These are phyloP conservation scores for Galago senegalensis DNA, from an alignment of 2,797 vertebrate genomes.

Conservation along the genomic window DNA sequence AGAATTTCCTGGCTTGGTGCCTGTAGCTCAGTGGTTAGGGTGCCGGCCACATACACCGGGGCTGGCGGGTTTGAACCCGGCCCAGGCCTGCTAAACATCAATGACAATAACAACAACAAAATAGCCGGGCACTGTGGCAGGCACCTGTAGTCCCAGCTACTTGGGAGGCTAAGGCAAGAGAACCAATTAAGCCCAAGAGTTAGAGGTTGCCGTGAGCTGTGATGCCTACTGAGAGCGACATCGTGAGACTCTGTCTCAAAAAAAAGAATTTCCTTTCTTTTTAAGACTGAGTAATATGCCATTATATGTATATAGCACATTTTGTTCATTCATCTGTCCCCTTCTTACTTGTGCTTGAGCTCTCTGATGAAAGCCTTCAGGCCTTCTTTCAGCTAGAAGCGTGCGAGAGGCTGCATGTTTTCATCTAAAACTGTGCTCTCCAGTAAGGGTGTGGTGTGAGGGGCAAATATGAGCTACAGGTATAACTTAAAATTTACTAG, in stretches of 20 bases:
- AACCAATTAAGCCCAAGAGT: too few relatives aligned
- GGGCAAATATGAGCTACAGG: not conserved
- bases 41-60: too few relatives aligned
- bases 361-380: not conserved
- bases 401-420: not conserved
- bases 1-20: not conserved
- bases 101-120: too few relatives aligned
- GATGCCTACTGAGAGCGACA: too few relatives aligned
- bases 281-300: not conserved
- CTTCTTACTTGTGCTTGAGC: not conserved
- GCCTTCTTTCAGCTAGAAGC: not conserved
- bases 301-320: not conserved
- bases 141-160: too few relatives aligned
- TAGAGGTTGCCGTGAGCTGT: too few relatives aligned
- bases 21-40: too few relatives aligned
- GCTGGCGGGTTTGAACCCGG: too few relatives aligned
- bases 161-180: too few relatives aligned
- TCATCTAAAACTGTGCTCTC: not conserved
- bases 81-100: too few relatives aligned
- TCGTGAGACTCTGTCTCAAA: too few relatives aligned
- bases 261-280: not conserved
- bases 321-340: not conserved
- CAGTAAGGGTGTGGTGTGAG: not conserved
- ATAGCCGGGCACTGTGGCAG: too few relatives aligned
- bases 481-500: constrained; percentile 36